Evolutionary conservation across 2,797 vertebrate species (phyloP), one percentile per base, ranked within the genome.

Genomic region (Lindbergichthys nudifrons): DNA sequence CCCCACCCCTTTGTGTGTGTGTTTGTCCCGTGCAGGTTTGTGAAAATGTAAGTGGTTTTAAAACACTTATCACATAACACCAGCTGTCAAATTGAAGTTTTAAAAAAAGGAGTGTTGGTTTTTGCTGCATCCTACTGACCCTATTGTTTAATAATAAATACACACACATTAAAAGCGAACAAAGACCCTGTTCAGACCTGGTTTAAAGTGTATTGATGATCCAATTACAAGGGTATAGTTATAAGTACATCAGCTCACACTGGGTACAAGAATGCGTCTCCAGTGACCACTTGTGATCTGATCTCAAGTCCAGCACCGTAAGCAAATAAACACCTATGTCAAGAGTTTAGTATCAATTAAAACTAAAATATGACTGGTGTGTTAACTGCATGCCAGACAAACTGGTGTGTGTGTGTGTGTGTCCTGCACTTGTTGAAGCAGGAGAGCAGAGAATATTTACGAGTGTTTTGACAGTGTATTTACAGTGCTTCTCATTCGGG

Each of bases 11-110:
- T 56, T 71, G 50, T 67, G 62, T 60, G 23, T 39, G 51, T 67
- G 48, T 70, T 47, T 69, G 75, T 57, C 56, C 26, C 13, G 3
- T 65, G 60, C 51, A 50, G 50, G 48, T 76, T 66, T 41, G 52
- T 57, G 21, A 41, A 77, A 51, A 41, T 42, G 30, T 26, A 66
- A 58, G 45, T 57, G 10, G 19, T 53, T 46, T 59, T 59, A 45
- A 62, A 62, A 69, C 18, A 64, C 54, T 53, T 21, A 67, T 48
- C 36, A 48, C 16, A 52, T 12, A 23, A 75, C 0, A 3, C 23
- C 65, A 76, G 36, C 52, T 50, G 75, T 59, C 9, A 52, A 6
- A 12, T 32, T 12, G 11, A 56, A n/a, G 18, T 56, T 5, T 5
- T 3, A 48, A 67, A 26, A 16, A 56, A 30, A 10, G 1, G 0